These are phyloP conservation scores for Philypnodon macrostomus DNA, from an alignment of 2,797 vertebrate genomes.

Conservation along the genomic window DNA sequence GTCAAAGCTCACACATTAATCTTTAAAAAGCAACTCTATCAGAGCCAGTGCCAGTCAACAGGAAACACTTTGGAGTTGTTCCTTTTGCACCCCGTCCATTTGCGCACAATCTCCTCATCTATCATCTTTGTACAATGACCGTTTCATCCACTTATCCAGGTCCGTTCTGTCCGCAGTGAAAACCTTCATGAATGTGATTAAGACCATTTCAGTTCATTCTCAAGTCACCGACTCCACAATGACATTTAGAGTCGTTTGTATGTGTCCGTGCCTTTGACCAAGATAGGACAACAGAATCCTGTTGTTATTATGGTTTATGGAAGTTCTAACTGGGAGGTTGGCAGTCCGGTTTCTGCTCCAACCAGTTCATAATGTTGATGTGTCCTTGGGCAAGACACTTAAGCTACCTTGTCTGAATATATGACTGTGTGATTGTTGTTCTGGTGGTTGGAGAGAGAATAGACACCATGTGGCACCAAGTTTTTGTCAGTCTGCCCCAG, in stretches of 20 bases:
- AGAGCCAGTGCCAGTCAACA: conserved; percentile 34
- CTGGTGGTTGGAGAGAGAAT: too few relatives aligned
- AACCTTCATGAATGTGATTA: conserved; percentile 6
- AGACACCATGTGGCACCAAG: too few relatives aligned
- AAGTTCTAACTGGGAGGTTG: too few relatives aligned
- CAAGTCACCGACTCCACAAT: conserved; percentile 17
- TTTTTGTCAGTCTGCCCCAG: too few relatives aligned
- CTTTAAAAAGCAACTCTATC: conserved; percentile 25
- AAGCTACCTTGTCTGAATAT: too few relatives aligned
- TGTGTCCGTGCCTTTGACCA: conserved; percentile 30
- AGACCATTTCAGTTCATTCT: conserved; percentile 26
- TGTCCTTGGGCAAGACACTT: too few relatives aligned
- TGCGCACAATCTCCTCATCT: conserved; percentile 9
- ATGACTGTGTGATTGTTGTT: too few relatives aligned
- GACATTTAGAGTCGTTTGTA: conserved; percentile 28
- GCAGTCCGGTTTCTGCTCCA: too few relatives aligned
- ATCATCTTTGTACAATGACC: conserved; percentile 12
- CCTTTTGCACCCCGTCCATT: conserved; percentile 17
- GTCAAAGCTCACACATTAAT: conserved; percentile 32
- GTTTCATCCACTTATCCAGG: conserved; percentile 2
- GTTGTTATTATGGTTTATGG: not conserved
- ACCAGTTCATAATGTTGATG: too few relatives aligned
- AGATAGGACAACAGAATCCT: conserved; percentile 6
- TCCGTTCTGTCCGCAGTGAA: not conserved
- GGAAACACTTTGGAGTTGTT: conserved; percentile 14